phyloP scores from a whole-genome alignment of 2,113 vertebrate genomes.

The Gopherus flavomarginatus region DNA sequence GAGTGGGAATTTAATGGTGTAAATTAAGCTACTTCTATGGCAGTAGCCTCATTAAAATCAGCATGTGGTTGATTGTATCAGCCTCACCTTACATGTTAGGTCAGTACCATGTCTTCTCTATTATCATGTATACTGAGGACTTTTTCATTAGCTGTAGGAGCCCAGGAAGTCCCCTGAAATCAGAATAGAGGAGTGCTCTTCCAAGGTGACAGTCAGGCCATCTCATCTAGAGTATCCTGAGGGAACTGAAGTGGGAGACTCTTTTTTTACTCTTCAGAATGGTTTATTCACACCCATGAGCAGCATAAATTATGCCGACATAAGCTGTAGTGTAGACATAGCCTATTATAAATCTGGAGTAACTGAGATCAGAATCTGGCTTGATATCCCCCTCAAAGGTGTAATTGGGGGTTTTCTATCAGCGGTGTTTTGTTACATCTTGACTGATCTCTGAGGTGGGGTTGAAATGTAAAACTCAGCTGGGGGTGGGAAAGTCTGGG shows the following conservation, averaged over 20 bases:
- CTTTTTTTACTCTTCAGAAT: neutral
- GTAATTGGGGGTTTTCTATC: neutral
- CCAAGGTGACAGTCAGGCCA: neutral
- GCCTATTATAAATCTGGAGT: neutral
- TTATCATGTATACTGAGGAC: neutral
- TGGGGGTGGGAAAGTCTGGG: neutral
- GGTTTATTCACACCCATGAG: neutral
- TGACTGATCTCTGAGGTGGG: neutral
- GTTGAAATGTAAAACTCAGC: neutral
- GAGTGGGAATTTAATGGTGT: neutral
- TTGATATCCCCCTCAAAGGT: neutral
- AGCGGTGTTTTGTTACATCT: neutral
- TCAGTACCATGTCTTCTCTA: neutral
- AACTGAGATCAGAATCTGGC: neutral
- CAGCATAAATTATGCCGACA: neutral
- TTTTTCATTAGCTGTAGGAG: neutral
- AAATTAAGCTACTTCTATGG: neutral
- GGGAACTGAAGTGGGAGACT: neutral
- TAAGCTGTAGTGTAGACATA: neutral
- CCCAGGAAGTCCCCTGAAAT: neutral
- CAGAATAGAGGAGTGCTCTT: neutral
- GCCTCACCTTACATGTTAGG: neutral
- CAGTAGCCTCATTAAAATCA: neutral
- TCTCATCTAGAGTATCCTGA: neutral
- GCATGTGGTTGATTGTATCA: fast-evolving